These are phyloP conservation scores for Hirundichthys speculiger DNA, from an alignment of 2,113 vertebrate genomes.

Conservation along the genomic window DNA sequence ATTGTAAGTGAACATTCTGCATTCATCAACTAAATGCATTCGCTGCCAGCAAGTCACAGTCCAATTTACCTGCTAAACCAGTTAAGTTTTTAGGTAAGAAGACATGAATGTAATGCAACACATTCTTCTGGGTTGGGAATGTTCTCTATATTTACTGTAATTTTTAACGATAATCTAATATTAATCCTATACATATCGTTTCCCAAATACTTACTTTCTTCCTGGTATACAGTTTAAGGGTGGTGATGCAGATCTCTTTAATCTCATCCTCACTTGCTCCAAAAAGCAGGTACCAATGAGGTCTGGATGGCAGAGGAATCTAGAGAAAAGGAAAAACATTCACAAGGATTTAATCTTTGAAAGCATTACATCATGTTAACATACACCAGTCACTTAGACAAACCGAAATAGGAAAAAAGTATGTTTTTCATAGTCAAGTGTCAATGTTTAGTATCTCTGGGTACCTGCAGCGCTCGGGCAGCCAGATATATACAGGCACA, in stretches of 20 bases:
- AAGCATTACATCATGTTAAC: not conserved
- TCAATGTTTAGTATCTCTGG: not conserved
- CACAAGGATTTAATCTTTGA: not conserved
- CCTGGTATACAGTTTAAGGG: slow-evolving; percentile 92
- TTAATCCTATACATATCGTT: not conserved
- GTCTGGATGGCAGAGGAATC: slow-evolving; percentile 92
- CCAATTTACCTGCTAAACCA: no score
- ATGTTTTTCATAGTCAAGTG: not conserved
- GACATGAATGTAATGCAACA: no score
- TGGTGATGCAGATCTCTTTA: slow-evolving; percentile 94
- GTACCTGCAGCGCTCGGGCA: slow-evolving; percentile 94
- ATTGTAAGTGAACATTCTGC: no score
- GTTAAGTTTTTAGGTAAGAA: no score
- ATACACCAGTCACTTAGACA: no score
- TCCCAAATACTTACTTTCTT: slow-evolving; percentile 86
- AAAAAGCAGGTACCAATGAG: slow-evolving; percentile 96
- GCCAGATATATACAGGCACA: slow-evolving; percentile 99
- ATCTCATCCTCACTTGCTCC: slow-evolving; percentile 94
- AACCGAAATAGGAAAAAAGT: not conserved
- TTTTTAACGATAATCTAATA: not conserved
- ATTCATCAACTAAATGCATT: no score
- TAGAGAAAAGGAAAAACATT: slow-evolving; percentile 48
- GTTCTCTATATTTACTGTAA: not conserved
- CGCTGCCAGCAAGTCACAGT: not conserved
- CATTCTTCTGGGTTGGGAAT: no score